Evolutionary conservation across 2,888 invertebrate genomes (phyloP).

Genomic region (Molanna angustata): DNA sequence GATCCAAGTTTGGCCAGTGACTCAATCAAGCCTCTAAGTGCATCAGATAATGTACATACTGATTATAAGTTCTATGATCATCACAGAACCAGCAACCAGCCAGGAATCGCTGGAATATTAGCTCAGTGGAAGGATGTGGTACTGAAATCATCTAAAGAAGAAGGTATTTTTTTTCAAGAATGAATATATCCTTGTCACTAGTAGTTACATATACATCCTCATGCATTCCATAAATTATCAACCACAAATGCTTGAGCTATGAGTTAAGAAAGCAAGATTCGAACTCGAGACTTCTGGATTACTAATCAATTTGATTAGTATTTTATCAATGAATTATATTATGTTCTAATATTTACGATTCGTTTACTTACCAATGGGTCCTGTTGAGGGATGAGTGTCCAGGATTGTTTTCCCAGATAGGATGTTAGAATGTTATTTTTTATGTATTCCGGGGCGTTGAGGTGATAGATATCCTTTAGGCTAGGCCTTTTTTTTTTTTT

Average conservation of each 20-base stretch:
- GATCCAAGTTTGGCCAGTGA: constrained; percentile 56
- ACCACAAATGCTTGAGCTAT: no score
- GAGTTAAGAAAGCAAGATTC: no score
- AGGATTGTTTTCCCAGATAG: constrained; percentile 17
- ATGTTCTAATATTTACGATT: no score
- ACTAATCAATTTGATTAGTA: no score
- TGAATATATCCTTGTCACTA: no score
- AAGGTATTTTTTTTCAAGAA: constrained; percentile 21
- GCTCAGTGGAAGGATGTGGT: constrained; percentile 62
- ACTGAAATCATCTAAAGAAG: constrained; percentile 50
- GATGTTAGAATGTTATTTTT: constrained; percentile 32
- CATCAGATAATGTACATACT: constrained; percentile 44
- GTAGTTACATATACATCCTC: no score
- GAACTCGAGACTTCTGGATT: no score
- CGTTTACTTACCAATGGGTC: neutral
- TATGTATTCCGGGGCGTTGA: constrained; percentile 32
- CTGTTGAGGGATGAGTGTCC: constrained; percentile 11
- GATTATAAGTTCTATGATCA: constrained; percentile 66
- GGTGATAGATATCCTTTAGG: constrained; percentile 32
- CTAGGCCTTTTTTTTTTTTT: constrained; percentile 28
- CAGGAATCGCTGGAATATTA: constrained; percentile 57
- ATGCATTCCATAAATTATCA: no score
- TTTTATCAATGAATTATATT: no score
- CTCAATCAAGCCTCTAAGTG: constrained; percentile 37
- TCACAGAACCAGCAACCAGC: constrained; percentile 61